Evolutionary conservation across 2,888 invertebrate genomes (phyloP), one percentile per base, ranked within the genome.

Genomic region (Meteorus colon): DNA sequence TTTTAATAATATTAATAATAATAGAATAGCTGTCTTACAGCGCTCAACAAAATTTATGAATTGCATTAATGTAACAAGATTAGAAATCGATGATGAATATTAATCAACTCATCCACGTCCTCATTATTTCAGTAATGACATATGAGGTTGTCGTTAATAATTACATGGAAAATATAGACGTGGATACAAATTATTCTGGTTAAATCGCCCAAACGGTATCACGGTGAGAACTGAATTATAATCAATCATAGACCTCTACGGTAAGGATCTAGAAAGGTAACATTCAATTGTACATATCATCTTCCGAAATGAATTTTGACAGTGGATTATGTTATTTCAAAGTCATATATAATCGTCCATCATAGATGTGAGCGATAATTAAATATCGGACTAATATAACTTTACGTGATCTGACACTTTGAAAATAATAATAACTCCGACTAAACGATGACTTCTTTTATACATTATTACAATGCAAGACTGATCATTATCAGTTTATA

Each of bases 381-480:
- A 4, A n/a, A 48, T 48, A 48, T 48, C 3, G 1, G 16, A n/a
- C 16, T 1, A 48, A 48, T 48, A 48, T 4, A 48, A 48, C 4
- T 16, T 2, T 10, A 41, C 12, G n/a, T 14, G 4, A 48, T 48
- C 4, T 2, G 48, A 16, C n/a, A 16, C 3, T 4, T 48, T n/a
- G n/a, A n/a, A 48, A 48, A n/a, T 48, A 2, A 4, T n/a, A n/a
- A 48, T 16, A 48, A 48, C 48, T 16, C n/a, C 16, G 48, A 1
- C 55, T 10, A 51, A 48, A 65, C 55, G 14, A 48, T 65, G 59
- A 55, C 69, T 73, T 70, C 45, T 63, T 31, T 27, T 12, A 71
- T 67, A 73, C 55, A 48, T 63, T 70, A 65, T 66, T 19, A 69
- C 75, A 41, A 48, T 66, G n/a, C 45, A 67, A 74, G 59, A 76